phyloP scores from a whole-genome alignment of 2,113 vertebrate species.

The Melanocharis versteri region DNA sequence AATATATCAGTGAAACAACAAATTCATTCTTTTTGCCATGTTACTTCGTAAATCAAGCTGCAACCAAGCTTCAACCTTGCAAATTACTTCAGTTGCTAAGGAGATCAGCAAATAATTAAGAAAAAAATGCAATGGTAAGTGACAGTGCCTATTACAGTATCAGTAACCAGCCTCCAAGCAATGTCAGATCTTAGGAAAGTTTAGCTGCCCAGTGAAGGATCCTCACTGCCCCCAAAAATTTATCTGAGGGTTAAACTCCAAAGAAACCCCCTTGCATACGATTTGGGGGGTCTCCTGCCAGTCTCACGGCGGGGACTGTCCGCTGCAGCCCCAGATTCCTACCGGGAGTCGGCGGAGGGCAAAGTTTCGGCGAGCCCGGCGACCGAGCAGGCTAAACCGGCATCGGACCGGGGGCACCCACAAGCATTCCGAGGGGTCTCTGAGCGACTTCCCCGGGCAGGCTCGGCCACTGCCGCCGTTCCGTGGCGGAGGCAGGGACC shows the following conservation, averaged over 20 bases:
- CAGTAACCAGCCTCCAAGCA: background rate
- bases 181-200: constrained; percentile 5
- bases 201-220: constrained; percentile 9
- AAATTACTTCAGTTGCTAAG: constrained; percentile 53
- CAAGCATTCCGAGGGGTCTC: too few relatives aligned
- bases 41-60: background rate
- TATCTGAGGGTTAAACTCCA: background rate
- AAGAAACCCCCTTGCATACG: background rate
- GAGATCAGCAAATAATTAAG: constrained; percentile 49
- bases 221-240: background rate
- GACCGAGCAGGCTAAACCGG: background rate
- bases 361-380: background rate
- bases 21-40: background rate
- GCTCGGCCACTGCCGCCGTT: background rate
- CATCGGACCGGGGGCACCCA: background rate
- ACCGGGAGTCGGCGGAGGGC: background rate
- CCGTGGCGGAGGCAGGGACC: background rate
- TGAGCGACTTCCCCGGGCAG: background rate
- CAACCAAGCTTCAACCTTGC: background rate
- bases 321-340: background rate
- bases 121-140: background rate
- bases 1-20: background rate
- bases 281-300: background rate
- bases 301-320: background rate
- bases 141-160: background rate